Evolutionary conservation across 2,113 vertebrate genomes (phyloP).

Genomic region (Scopus umbretta): DNA sequence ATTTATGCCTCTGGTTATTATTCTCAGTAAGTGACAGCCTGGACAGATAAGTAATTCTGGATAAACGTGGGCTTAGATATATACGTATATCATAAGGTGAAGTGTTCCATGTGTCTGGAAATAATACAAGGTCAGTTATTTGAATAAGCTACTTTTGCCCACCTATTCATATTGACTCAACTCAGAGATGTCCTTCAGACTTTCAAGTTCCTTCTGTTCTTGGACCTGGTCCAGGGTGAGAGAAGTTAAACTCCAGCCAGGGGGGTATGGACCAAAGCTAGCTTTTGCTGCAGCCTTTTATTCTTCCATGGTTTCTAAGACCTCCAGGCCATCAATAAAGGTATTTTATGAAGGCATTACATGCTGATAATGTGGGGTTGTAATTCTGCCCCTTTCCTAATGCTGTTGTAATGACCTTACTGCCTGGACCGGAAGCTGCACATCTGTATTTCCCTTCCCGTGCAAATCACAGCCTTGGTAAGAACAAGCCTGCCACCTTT

Average conservation of each 20-base stretch:
- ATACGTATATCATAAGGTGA: neutral
- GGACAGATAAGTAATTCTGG: neutral
- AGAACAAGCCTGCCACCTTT: neutral
- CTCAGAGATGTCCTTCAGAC: neutral
- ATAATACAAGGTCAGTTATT: neutral
- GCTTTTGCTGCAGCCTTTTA: neutral
- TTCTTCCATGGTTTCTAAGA: neutral
- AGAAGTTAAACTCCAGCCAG: neutral
- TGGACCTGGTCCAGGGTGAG: conserved; percentile 1
- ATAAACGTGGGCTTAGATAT: neutral
- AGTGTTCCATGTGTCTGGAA: neutral
- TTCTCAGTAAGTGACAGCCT: neutral
- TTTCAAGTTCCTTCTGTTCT: neutral
- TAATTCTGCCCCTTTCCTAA: neutral
- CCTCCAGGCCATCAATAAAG: neutral
- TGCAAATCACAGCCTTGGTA: neutral
- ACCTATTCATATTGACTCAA: neutral
- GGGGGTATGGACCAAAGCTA: neutral
- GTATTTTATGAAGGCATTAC: neutral
- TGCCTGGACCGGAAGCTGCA: neutral
- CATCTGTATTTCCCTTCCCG: neutral
- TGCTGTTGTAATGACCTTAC: neutral
- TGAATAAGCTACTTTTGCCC: neutral
- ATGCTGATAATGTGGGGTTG: neutral
- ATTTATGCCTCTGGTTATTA: conserved; percentile 3